Evolutionary conservation across 2,888 invertebrate genomes (phyloP), one percentile per base, ranked within the genome.

Genomic region (Oligia strigilis): DNA sequence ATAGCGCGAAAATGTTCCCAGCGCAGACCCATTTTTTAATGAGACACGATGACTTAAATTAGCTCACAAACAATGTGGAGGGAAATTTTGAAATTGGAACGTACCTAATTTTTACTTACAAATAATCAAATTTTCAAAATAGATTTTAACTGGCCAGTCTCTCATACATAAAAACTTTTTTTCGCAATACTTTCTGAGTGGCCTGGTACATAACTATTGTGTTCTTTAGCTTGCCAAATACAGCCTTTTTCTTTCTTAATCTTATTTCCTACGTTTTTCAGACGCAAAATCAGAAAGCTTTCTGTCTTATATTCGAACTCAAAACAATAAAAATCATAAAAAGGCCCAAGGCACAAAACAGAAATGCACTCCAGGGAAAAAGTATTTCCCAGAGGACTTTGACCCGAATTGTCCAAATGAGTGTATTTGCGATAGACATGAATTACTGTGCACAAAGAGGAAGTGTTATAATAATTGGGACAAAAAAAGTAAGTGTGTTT

Each of bases 371-470:
- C 62, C 64, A 36, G 85, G 72, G 0, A 66, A 72, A 23, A 62
- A 0, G 2, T 84, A 81, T 40, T 19, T n/a, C 0, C 78, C 72
- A 2, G 43, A 75, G 0, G 58, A 78, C 1, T 72, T 70, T 36
- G 77, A 84, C 23, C 77, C 82, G 3, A 23, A 72, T 0, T 84
- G 84, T 19, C 82, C 82, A 5, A 78, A 81, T 17, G 40, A 60
- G 4, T 84, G 84, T 49, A 62, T 85, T 70, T 84, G 84, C 58
- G 86, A 84, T 29, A 58, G 19, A 36, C 8, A 58, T 14, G 82
- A 84, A 67, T 29, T 84, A 11, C 14, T 84, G 4, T 85, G 84
- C 60, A 85, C 82, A 11, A 60, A 75, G 1, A 77, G 75, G 6
- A 19, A 49, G 3, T 84, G 84, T 66, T 62, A 6, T 6, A 4